These are phyloP conservation scores for Epizoanthus scotinus DNA, from an alignment of 92 coral and sea anemone genomes.

Conservation along the genomic window DNA sequence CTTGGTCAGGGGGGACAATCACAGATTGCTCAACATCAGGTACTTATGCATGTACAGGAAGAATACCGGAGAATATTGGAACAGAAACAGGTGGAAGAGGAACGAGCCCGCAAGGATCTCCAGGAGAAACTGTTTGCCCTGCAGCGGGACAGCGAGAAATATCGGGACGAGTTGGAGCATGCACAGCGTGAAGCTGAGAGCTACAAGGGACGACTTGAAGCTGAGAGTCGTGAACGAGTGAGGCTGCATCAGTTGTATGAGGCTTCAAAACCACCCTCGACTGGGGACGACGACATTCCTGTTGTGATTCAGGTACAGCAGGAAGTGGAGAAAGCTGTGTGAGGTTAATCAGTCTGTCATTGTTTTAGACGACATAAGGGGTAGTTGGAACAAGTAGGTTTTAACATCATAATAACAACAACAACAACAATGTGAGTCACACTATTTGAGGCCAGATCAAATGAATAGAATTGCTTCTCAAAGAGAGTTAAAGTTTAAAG, in stretches of 20 bases:
- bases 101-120: constrained; percentile 79
- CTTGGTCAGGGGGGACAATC: constrained; percentile 8
- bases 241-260: constrained; percentile 74
- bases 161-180: constrained; percentile 82
- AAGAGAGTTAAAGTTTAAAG: no score
- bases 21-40: constrained; percentile 44
- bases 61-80: constrained; percentile 89
- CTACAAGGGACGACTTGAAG: constrained; percentile 86
- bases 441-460: no score
- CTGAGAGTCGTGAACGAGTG: constrained; percentile 70
- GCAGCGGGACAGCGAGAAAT: constrained; percentile 90
- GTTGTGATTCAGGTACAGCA: background rate
- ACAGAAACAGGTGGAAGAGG: constrained; percentile 84
- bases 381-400: no score
- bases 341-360: background rate
- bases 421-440: no score
- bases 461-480: no score
- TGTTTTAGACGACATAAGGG: background rate
- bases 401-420: no score
- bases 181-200: constrained; percentile 96
- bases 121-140: constrained; percentile 86
- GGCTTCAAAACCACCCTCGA: constrained; percentile 49
- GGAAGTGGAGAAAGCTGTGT: constrained; percentile 19
- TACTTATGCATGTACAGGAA: constrained; percentile 85
- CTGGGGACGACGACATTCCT: constrained; percentile 17